These are phyloP conservation scores for Eulemur albifrons DNA, from an alignment of 2,797 vertebrate species.

Conservation along the genomic window DNA sequence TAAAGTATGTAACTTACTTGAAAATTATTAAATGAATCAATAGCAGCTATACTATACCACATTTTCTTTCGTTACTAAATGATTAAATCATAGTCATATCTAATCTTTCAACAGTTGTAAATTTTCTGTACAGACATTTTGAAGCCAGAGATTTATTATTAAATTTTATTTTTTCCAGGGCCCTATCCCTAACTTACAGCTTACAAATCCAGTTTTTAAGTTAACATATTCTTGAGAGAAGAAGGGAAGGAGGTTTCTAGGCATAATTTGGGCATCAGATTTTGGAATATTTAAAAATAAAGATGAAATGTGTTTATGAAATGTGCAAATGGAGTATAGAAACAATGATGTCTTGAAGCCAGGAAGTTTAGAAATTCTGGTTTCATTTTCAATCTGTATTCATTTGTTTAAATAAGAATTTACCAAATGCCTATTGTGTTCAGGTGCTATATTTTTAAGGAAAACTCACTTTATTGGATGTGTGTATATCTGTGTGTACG, in stretches of 20 bases:
- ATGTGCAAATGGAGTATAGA: slow-evolving; percentile 22
- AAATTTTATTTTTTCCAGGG: slow-evolving; percentile 43
- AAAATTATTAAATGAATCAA: slow-evolving; percentile 7
- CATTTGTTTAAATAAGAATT: background rate
- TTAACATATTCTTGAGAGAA: slow-evolving; percentile 7
- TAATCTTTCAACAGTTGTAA: slow-evolving; percentile 23
- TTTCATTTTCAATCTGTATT: slow-evolving; percentile 6
- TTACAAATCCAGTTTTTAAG: slow-evolving; percentile 21
- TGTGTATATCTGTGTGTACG: background rate
- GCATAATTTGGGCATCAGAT: slow-evolving; percentile 36
- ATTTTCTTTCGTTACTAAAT: slow-evolving; percentile 26
- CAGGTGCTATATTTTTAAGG: background rate
- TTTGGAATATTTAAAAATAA: slow-evolving; percentile 57
- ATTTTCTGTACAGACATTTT: slow-evolving; percentile 42
- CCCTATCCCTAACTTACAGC: background rate
- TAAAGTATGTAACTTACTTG: background rate
- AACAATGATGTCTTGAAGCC: background rate
- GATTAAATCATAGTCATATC: background rate
- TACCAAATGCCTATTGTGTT: background rate
- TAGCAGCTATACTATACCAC: background rate
- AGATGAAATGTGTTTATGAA: slow-evolving; percentile 35
- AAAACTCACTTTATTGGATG: background rate
- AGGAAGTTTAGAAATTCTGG: slow-evolving; percentile 31
- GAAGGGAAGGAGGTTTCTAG: background rate
- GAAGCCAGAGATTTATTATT: slow-evolving; percentile 44